Evolutionary conservation across 1,140 invertebrate genomes (phyloP).

Genomic region (Chymomyza costata): DNA sequence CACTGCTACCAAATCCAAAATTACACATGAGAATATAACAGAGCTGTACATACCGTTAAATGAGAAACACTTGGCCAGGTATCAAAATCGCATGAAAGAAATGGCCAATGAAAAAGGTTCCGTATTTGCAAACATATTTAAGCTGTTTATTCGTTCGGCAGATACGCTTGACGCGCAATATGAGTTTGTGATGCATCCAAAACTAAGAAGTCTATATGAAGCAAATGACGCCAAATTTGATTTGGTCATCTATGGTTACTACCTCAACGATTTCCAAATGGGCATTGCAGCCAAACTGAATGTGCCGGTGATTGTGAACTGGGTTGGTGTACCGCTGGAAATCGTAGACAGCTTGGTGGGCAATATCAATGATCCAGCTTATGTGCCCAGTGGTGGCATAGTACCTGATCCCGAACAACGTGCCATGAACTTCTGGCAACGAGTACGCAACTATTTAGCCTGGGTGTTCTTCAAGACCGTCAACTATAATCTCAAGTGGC

Average conservation of each 20-base stretch:
- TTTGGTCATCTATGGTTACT: constrained; percentile 21
- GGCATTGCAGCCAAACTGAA: constrained; percentile 28
- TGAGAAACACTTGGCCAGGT: not conserved
- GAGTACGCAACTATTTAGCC: constrained; percentile 10
- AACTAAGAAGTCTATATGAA: constrained; percentile 12
- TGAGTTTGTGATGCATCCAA: constrained; percentile 8
- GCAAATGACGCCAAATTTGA: constrained; percentile 21
- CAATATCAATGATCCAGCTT: constrained; percentile 23
- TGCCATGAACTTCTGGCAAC: constrained; percentile 6
- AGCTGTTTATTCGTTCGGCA: not conserved
- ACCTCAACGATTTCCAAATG: constrained; percentile 22
- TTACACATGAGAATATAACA: constrained; percentile 16
- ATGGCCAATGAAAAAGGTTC: constrained; percentile 8
- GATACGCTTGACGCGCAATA: constrained; percentile 8
- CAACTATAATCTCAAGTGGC: not conserved
- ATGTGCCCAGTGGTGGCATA: constrained; percentile 22
- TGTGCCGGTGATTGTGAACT: constrained; percentile 17
- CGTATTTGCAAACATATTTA: not conserved
- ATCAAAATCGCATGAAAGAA: constrained; percentile 5
- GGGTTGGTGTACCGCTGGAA: constrained; percentile 4
- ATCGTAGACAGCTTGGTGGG: constrained; percentile 13
- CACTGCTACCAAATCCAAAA: constrained; percentile 6
- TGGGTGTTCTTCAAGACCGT: not conserved
- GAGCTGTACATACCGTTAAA: constrained; percentile 14
- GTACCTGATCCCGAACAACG: constrained; percentile 2